Percentiles rank a stretch among this genome's conserved stretches.
phyloP scores from a whole-genome alignment of 2,888 invertebrate genomes.

The Diaphora mendica region DNA sequence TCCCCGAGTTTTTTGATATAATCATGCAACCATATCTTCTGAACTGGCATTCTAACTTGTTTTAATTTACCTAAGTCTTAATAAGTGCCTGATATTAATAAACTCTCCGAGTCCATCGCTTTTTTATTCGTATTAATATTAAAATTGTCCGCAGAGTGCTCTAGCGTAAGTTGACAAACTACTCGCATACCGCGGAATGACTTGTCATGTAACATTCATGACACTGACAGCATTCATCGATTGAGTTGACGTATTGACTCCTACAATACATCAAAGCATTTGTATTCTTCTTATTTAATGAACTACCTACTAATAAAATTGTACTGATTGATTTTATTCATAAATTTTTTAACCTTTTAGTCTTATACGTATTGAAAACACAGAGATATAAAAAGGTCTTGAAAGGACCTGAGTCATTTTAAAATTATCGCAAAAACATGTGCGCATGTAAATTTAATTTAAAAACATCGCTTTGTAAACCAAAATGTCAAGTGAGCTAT shows the following conservation, averaged over 20 bases:
- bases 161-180: conserved; percentile 41
- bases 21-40: not conserved
- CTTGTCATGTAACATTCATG: conserved; percentile 47
- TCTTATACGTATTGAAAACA: not conserved
- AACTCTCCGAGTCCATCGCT: not conserved
- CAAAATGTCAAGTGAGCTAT: conserved; percentile 20
- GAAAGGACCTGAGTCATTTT: conserved; percentile 16
- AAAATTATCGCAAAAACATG: conserved; percentile 26
- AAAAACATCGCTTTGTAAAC: conserved; percentile 24
- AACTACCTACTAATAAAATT: conserved; percentile 10
- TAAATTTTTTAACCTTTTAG: not conserved
- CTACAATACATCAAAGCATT: conserved; percentile 18
- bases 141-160: not conserved
- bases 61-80: not conserved
- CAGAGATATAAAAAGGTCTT: conserved; percentile 26
- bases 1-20: not conserved
- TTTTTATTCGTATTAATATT: conserved; percentile 11
- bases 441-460: conserved; percentile 21
- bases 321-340: not conserved
- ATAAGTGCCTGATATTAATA: not conserved
- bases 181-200: conserved; percentile 34
- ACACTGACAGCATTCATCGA: conserved; percentile 38
- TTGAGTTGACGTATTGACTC: conserved; percentile 38
- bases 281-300: conserved; percentile 22
- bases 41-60: not conserved